These are phyloP conservation scores for Cyphomyrmex costatus DNA, from an alignment of 1,140 invertebrate genomes.

Conservation along the genomic window DNA sequence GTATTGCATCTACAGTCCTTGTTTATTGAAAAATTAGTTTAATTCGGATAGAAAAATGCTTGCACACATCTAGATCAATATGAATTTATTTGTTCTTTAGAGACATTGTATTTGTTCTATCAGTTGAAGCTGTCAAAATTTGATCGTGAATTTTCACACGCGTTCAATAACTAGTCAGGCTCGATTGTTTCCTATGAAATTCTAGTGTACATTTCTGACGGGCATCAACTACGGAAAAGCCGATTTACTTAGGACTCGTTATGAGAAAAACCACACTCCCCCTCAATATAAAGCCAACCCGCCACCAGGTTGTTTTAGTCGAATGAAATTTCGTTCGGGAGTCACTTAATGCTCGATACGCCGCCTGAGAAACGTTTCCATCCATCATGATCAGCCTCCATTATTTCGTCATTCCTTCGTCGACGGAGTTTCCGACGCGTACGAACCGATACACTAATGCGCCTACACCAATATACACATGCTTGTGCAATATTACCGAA, in stretches of 20 bases:
- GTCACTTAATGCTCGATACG: constrained; percentile 60
- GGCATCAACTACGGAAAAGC: not conserved
- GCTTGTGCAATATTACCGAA: constrained; percentile 49
- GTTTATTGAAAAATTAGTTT: constrained; percentile 1
- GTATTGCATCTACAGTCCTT: not conserved
- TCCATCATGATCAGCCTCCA: constrained; percentile 61
- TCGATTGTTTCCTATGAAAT: constrained; percentile 13
- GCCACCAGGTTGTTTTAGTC: constrained; percentile 41
- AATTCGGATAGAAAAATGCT: not conserved
- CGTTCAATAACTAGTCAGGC: too few relatives aligned
- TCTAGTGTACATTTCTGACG: constrained; percentile 10
- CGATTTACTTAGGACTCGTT: constrained; percentile 9
- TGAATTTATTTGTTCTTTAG: not conserved
- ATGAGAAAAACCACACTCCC: not conserved
- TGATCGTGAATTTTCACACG: not conserved
- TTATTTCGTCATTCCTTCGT: constrained; percentile 62
- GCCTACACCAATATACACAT: constrained; percentile 37
- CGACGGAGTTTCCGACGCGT: constrained; percentile 39
- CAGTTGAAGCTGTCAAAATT: not conserved
- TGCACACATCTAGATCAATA: not conserved
- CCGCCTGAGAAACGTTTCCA: constrained; percentile 55
- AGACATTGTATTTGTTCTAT: not conserved
- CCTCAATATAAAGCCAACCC: constrained; percentile 15
- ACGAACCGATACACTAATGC: constrained; percentile 59
- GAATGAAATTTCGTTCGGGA: constrained; percentile 47